Evolutionary conservation across 2,797 vertebrate species (phyloP).

Genomic region (Poliocrania exsul): DNA sequence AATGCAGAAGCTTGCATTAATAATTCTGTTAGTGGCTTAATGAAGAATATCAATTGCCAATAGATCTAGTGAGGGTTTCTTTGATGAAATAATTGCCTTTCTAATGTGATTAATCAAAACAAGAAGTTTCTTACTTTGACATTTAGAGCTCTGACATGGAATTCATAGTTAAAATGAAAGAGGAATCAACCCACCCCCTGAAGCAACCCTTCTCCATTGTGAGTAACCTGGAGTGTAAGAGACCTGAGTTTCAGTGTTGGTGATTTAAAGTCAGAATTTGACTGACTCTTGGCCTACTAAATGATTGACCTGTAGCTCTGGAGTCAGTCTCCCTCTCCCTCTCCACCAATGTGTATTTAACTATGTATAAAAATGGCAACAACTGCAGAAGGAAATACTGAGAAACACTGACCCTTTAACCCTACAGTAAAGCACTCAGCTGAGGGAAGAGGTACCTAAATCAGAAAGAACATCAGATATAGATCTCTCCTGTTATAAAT

Average conservation of each 20-base stretch:
- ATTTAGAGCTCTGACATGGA: not conserved
- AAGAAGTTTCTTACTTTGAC: not conserved
- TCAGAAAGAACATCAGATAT: not conserved
- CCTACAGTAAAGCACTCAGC: not conserved
- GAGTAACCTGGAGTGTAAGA: not conserved
- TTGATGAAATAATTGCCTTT: not conserved
- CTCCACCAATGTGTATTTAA: not conserved
- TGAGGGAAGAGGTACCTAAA: not conserved
- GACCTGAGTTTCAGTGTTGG: not conserved
- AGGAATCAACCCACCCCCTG: not conserved
- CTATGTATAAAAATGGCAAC: not conserved
- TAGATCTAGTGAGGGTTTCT: not conserved
- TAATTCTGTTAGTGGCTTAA: not conserved
- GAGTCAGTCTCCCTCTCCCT: not conserved
- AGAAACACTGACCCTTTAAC: not conserved
- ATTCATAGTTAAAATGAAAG: not conserved
- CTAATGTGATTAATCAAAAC: not conserved
- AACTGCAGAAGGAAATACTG: not conserved
- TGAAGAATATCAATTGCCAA: not conserved
- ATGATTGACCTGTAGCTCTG: not conserved
- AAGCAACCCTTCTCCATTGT: not conserved
- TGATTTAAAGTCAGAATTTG: not conserved
- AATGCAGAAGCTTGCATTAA: not conserved
- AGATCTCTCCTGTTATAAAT: not conserved
- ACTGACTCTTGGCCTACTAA: not conserved